Conservation (phyloP, 92 coral and sea anemone species). For the Porites evermanni region DNA sequence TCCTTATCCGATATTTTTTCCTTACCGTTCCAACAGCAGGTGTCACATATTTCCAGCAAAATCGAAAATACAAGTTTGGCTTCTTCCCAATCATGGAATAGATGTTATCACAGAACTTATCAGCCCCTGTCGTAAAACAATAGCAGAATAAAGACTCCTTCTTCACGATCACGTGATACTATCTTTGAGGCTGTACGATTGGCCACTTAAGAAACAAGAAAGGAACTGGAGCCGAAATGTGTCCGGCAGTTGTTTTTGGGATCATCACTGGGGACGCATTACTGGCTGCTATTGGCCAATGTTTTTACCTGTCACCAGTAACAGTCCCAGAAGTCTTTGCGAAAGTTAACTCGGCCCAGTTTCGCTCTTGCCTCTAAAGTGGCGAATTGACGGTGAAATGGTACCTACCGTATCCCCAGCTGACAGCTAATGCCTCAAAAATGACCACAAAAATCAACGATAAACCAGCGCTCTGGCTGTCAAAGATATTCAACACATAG, state of each 20-base stretch:
- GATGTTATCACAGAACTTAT: slow-evolving; percentile 71
- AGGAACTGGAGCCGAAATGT: no score
- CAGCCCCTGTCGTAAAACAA: slow-evolving; percentile 58
- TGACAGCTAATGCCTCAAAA: slow-evolving; percentile 70
- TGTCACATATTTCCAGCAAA: slow-evolving; percentile 93
- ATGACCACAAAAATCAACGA: slow-evolving; percentile 78
- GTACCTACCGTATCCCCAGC: slow-evolving; percentile 31
- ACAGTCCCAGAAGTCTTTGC: no score
- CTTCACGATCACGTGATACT: no score
- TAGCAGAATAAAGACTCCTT: neutral
- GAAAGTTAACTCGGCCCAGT: no score
- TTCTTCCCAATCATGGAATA: slow-evolving; percentile 83
- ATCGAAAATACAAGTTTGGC: slow-evolving; percentile 75
- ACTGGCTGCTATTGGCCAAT: no score
- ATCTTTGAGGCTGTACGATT: no score
- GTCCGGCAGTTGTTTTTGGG: no score
- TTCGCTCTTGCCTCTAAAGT: no score
- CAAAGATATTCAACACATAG: slow-evolving; percentile 80
- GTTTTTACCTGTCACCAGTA: no score
- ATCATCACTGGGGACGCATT: no score
- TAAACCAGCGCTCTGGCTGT: slow-evolving; percentile 86
- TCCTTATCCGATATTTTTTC: neutral
- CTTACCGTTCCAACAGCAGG: slow-evolving; percentile 82
- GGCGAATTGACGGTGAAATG: neutral
- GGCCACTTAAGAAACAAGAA: no score